A percentile compares a stretch with the other conserved stretches of the same genome.
Conservation (phyloP, 2,888 invertebrate genomes). For the Drosophila birchii region DNA sequence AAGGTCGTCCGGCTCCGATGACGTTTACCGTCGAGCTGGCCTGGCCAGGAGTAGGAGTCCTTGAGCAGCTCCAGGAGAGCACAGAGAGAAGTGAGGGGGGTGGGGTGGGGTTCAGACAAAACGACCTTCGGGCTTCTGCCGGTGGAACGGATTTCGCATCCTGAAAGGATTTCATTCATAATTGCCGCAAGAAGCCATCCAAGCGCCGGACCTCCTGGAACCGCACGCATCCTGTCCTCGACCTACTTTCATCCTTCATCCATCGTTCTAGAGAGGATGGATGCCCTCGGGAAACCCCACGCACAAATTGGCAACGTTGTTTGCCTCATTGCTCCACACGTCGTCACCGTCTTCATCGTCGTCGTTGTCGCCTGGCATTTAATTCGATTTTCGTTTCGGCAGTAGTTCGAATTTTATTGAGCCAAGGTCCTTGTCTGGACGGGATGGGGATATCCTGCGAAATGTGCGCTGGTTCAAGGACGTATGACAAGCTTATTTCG, state of each 20-base stretch:
- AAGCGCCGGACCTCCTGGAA: slow-evolving; percentile 29
- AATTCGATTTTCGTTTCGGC: slow-evolving; percentile 33
- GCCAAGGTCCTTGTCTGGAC: slow-evolving; percentile 31
- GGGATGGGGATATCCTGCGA: slow-evolving; percentile 3
- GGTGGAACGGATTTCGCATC: slow-evolving; percentile 26
- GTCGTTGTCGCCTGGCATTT: slow-evolving; percentile 30
- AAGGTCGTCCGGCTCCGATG: slow-evolving; percentile 60
- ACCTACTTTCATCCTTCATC: slow-evolving; percentile 50
- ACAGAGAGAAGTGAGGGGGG: slow-evolving; percentile 7
- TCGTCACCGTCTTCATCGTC: background rate
- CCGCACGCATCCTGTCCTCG: slow-evolving; percentile 53
- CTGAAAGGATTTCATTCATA: slow-evolving; percentile 73
- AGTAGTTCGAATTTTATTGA: slow-evolving; percentile 28
- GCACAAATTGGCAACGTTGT: slow-evolving; percentile 27
- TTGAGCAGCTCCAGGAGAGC: slow-evolving; percentile 56
- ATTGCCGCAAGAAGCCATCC: slow-evolving; percentile 61
- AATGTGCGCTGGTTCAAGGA: slow-evolving; percentile 12
- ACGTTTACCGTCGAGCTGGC: slow-evolving; percentile 53
- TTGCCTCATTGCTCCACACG: slow-evolving; percentile 25
- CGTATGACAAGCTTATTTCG: background rate
- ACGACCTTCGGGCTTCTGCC: slow-evolving; percentile 30
- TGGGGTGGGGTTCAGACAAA: background rate
- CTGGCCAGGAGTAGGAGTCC: slow-evolving; percentile 59
- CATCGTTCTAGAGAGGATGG: background rate
- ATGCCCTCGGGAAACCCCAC: slow-evolving; percentile 57